phyloP scores from a whole-genome alignment of 2,797 vertebrate species.

The Atherinosoma microstoma region DNA sequence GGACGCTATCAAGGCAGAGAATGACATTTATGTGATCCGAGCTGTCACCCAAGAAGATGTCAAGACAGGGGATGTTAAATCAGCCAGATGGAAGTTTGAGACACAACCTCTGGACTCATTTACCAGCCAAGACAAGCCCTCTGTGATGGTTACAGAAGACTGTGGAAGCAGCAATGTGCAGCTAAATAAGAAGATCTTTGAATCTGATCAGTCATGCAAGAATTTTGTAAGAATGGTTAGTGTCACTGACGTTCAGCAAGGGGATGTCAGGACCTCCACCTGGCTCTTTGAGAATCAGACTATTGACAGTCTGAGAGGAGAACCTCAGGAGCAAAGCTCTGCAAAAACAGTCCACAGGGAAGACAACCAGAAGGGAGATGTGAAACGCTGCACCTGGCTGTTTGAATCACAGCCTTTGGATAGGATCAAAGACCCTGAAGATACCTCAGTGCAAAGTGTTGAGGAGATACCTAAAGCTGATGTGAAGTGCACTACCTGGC shows the following conservation, averaged over 20 bases:
- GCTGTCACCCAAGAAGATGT: conserved; percentile 93
- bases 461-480: conserved; percentile 80
- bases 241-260: conserved; percentile 89
- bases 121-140: conserved; percentile 65
- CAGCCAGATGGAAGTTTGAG: conserved; percentile 92
- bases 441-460: conserved; percentile 10
- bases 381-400: conserved; percentile 93
- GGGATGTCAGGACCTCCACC: conserved; percentile 90
- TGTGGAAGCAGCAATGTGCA: conserved; percentile 85
- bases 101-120: conserved; percentile 91
- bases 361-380: conserved; percentile 90
- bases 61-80: conserved; percentile 88
- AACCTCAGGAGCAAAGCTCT: conserved; percentile 76
- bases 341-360: conserved; percentile 89
- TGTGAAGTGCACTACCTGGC: conserved; percentile 92
- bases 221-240: conserved; percentile 90
- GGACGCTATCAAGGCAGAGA: conserved; percentile 86
- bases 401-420: conserved; percentile 93
- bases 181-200: conserved; percentile 86
- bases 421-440: conserved; percentile 85
- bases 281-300: conserved; percentile 94
- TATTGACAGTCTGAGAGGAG: conserved; percentile 87
- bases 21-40: conserved; percentile 91
- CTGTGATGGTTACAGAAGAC: conserved; percentile 81
- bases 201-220: conserved; percentile 83